These are phyloP conservation scores for Gryllus longicercus DNA, from an alignment of 2,888 invertebrate genomes.

Conservation along the genomic window DNA sequence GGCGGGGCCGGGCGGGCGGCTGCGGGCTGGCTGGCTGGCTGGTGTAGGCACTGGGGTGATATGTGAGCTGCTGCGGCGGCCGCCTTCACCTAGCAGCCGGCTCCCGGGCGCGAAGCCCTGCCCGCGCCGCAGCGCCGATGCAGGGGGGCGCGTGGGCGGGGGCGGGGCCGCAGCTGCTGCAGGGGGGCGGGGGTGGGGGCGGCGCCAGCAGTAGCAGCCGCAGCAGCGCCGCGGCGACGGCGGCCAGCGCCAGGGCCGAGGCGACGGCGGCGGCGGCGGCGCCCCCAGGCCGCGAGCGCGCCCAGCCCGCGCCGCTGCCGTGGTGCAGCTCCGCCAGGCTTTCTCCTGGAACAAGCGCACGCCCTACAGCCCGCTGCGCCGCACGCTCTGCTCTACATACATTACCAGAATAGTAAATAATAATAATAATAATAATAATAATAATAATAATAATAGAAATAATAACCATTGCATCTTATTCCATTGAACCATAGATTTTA, in stretches of 20 bases:
- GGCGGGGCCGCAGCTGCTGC: neutral
- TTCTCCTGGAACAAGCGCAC: constrained; percentile 52
- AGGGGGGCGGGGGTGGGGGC: neutral
- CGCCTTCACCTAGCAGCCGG: neutral
- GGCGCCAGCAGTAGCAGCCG: neutral
- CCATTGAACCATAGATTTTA: no score
- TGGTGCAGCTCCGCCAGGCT: constrained; percentile 60
- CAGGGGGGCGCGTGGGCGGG: neutral
- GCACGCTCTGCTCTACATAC: no score
- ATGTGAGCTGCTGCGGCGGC: neutral
- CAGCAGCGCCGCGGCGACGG: neutral
- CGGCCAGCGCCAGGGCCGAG: neutral
- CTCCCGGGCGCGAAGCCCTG: neutral
- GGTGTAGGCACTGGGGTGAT: constrained; percentile 23
- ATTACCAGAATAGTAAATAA: no score
- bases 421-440: no score
- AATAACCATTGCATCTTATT: no score
- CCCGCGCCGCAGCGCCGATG: neutral
- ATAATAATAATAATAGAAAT: no score
- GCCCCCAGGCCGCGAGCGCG: neutral
- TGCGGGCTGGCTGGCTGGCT: neutral
- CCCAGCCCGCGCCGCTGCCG: constrained; percentile 35
- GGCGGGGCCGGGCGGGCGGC: neutral
- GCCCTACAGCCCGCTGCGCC: no score
- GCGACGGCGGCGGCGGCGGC: neutral